Base-by-base conservation (phyloP, 2,888 invertebrate genomes). In the Trichopoda pennipes region DNA sequence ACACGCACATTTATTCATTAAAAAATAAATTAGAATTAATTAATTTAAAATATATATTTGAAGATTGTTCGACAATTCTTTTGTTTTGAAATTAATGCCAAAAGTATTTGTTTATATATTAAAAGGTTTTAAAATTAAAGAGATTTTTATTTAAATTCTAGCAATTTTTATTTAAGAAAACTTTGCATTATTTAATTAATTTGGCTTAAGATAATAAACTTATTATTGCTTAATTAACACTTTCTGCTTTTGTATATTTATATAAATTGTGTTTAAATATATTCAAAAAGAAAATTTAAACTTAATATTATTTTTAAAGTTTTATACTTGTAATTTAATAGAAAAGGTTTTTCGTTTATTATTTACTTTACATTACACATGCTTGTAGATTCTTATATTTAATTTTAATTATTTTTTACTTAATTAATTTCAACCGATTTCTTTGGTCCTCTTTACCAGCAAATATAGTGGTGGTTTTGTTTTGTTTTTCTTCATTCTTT, bases 371-470 rank as follows among this genome's bases (percentile, higher is more conserved):
- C 60, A 42, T 42, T 19, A 14, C 9, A 17, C 19, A 17, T 9
- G 9, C 16, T 3, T 47, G n/a, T 47, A 47, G 3, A 16, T n/a
- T 17, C 47, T n/a, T n/a, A n/a, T 14, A n/a, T n/a, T n/a, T 47
- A 47, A 47, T 28, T 28, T 1, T 47, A 4, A 28, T 58, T 64
- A 28, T 7, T 55, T 53, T 70, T 75, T 70, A 53, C 60, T 73
- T 69, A 63, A 77, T 56, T 69, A 80, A 78, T 85, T 83, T 80
- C 85, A 85, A 86, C 86, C 87, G 87, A 87, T 86, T 80, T 79
- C 56, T 28, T 90, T 90, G 90, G 90, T 90, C 90, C 90, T 90
- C 90, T 89, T 88, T 87, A 91, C 90, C 90, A 90, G 90, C 90
- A 86, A 64, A 64, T 56, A 28, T 76, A 64, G 60, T 81, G 80